Base-by-base conservation (phyloP, 2,888 invertebrate genomes). In the Rhaphigaster nebulosa region DNA sequence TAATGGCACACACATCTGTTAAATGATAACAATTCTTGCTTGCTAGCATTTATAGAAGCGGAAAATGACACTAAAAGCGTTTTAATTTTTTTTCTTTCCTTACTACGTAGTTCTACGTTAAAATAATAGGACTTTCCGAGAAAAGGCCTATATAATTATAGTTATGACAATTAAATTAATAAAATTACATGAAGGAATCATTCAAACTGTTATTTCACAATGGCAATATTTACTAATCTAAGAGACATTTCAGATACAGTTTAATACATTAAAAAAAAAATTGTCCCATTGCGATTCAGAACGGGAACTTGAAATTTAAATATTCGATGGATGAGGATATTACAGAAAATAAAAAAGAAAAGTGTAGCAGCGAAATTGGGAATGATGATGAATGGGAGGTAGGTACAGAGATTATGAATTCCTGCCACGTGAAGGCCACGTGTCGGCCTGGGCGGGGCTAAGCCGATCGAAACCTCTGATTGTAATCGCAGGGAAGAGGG, bases 391-490 rank as follows among this genome's bases (percentile, higher is more conserved):
- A 50, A 84, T 84, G 84, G 84, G 5, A 41, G 84, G 84, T n/a
- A 84, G 84, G 45, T 45, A 50, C 26, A n/a, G 45, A n/a, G 84
- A 84, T 84, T 84, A 84, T 84, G 84, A 84, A 84, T 84, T 84
- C 84, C 84, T 45, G 26, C 84, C 84, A 84, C 84, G 84, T 84
- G 84, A 45, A 84, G 26, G 84, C 84, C 84, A 84, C 84, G 84
- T 84, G 84, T 80, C 84, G 45, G 3, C 2, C n/a, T 84, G 84
- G 84, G 84, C 84, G 84, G 84, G 84, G 84, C 84, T 84, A n/a
- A 84, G 45, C 45, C n/a, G 84, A 84, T 84, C 84, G 84, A 84
- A 84, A 84, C 84, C 84, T 45, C 45, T 84, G 84, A 84, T 84
- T 84, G 84, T 84, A 84, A 84, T 84, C 84, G 45, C 45, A 5